Conservation (phyloP, 2,888 invertebrate species). For the Eupithecia centaureata region DNA sequence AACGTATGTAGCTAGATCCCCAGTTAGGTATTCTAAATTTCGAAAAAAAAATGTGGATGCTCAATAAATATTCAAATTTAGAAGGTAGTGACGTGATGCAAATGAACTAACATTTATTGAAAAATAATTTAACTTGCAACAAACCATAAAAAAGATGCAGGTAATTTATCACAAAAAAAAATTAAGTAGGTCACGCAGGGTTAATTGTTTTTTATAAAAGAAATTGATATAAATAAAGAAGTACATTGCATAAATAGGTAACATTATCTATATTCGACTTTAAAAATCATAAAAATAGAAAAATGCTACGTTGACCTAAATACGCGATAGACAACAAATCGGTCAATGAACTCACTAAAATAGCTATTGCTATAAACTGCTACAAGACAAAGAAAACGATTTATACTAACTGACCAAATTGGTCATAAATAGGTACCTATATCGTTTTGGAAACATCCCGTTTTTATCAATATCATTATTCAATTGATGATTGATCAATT, state of each 20-base stretch:
- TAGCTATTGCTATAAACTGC: neutral
- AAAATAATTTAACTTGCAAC: neutral
- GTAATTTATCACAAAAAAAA: neutral
- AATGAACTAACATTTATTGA: neutral
- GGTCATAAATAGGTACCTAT: no score
- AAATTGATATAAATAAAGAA: neutral
- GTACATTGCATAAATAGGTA: neutral
- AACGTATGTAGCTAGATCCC: neutral
- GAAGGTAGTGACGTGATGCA: neutral
- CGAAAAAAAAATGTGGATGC: neutral
- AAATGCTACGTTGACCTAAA: constrained; percentile 22
- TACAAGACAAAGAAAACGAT: neutral
- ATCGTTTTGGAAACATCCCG: no score
- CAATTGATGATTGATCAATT: no score
- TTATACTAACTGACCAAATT: neutral
- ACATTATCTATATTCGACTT: neutral
- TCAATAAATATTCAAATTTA: neutral
- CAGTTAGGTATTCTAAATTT: neutral
- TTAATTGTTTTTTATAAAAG: neutral
- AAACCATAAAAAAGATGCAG: neutral
- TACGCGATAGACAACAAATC: constrained; percentile 14
- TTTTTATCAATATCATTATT: no score
- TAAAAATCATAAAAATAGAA: neutral
- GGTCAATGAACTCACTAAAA: constrained; percentile 18
- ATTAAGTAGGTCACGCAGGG: neutral